Base-by-base conservation (phyloP, 2,113 vertebrate species). In the Antigone vipio region DNA sequence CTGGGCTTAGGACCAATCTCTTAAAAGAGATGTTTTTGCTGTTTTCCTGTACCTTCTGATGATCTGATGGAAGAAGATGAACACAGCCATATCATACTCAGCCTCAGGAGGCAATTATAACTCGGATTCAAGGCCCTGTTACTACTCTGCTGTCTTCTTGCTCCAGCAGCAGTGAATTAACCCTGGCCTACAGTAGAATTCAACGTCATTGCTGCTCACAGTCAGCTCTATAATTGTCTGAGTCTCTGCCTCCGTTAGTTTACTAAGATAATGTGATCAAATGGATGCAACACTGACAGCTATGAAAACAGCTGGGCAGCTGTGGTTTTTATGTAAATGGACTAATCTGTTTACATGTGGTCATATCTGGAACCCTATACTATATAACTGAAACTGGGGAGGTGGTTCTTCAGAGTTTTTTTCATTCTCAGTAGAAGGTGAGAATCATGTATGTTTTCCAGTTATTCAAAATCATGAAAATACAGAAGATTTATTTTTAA, bases 311-410 rank as follows among this genome's bases (percentile, higher is more conserved):
- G 4, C 55, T 76, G 15, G 45, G 29, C 11, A 89, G 30, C 35
- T 77, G 34, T 60, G 23, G 8, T 5, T 40, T 83, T 86, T 50
- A 26, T 74, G 21, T 49, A 49, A 89, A 77, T 32, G 3, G 9
- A 58, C 12, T 63, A 27, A 68, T 52, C 40, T 58, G 3, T 88
- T 80, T 81, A 58, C 20, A 44, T 7, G 11, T 74, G 14, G 32
- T 35, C 24, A 7, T 32, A 49, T 14, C 34, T 53, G 63, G 18
- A 92, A 44, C 2, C 2, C 6, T 45, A 4, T 0, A 0, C 7
- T 63, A 7, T 13, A 6, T 9, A 47, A 21, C 1, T 60, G 34
- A 69, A 89, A 56, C 9, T 9, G 3, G 4, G 11, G 3, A 77
- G 3, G 2, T 2, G 2, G 0, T 24, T 68, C 22, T 53, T 53